Evolutionary conservation across 2,888 invertebrate species (phyloP), one percentile per base, ranked within the genome.

Genomic region (Epistrophella euchroma): DNA sequence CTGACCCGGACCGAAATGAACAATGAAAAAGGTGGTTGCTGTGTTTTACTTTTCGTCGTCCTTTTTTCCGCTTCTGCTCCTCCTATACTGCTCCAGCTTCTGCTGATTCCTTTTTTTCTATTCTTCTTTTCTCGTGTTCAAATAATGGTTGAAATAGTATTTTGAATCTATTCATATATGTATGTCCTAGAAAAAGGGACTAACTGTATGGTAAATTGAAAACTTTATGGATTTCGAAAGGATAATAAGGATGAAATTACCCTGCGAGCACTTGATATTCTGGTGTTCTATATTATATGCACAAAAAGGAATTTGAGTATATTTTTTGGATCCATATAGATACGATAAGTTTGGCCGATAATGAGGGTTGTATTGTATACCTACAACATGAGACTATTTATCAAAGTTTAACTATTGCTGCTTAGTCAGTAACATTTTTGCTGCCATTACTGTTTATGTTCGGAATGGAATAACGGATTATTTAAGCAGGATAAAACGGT

Each of bases 151-250:
- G 68, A 79, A 75, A 73, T 75, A 75, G 71, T 71, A 72, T 71
- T 76, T 68, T 25, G 50, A 64, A 70, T 79, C 62, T 50, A 64
- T 32, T 47, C 60, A 40, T 66, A 66, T 19, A 19, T 35, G 47
- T 47, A 32, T 56, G 71, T 37, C 50, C 68, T 55, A 22, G 40
- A 62, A 71, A 58, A 56, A 52, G 74, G 45, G 75, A 55, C 56
- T 25, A 76, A 76, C 72, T 81, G 71, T 77, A 86, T 77, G 73
- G 85, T 77, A 76, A 86, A 86, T 86, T 86, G 85, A 86, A 86
- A 82, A 86, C 82, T 82, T 82, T 86, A 86, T 82, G 85, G 85
- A 77, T 86, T 86, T 86, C 73, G 76, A 82, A 86, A 86, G 85
- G 85, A 86, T 85, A 81, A 85, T 85, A 85, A 85, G 81, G 85